A percentile compares a stretch with the other conserved stretches of the same genome.
Conservation (phyloP, 2,113 vertebrate species). For the Leptocoma aspasia region DNA sequence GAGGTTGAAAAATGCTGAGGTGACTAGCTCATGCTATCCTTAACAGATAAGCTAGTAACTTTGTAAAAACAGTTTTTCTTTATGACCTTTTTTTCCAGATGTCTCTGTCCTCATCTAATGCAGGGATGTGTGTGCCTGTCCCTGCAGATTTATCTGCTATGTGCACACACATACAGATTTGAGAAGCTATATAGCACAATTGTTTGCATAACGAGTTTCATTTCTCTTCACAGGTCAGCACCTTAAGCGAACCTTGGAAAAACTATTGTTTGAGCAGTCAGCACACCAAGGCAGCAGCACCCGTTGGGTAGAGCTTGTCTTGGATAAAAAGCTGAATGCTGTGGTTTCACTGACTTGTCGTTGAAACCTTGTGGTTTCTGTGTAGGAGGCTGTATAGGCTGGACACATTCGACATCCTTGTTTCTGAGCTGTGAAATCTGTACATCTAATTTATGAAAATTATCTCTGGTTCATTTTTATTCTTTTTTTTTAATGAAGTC, state of each 20-base stretch:
- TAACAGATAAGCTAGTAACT: not conserved
- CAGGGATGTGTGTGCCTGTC: not conserved
- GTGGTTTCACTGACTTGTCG: constrained; percentile 39
- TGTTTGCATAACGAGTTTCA: constrained; percentile 58
- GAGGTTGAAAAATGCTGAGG: not conserved
- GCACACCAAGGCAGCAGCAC: not conserved
- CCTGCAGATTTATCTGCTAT: not conserved
- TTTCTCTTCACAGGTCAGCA: constrained; percentile 61
- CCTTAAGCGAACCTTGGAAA: constrained; percentile 52
- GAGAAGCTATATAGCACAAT: not conserved
- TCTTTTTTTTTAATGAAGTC: constrained; percentile 60
- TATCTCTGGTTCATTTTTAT: constrained; percentile 59
- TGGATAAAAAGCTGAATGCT: constrained; percentile 51
- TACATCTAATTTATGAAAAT: constrained; percentile 63
- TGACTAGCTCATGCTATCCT: not conserved
- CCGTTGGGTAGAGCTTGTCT: not conserved
- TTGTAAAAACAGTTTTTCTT: not conserved
- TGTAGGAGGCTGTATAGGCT: constrained; percentile 62
- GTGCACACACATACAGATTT: not conserved
- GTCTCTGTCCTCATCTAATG: not conserved
- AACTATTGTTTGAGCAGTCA: constrained; percentile 34
- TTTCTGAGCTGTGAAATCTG: constrained; percentile 67
- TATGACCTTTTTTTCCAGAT: not conserved
- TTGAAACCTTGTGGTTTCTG: constrained; percentile 64
- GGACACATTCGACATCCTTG: constrained; percentile 63